Percentiles rank a stretch among this genome's conserved stretches.
Evolutionary conservation across 64 coral and sea anemone genomes (phyloP).

Genomic region (Pocillopora verrucosa): DNA sequence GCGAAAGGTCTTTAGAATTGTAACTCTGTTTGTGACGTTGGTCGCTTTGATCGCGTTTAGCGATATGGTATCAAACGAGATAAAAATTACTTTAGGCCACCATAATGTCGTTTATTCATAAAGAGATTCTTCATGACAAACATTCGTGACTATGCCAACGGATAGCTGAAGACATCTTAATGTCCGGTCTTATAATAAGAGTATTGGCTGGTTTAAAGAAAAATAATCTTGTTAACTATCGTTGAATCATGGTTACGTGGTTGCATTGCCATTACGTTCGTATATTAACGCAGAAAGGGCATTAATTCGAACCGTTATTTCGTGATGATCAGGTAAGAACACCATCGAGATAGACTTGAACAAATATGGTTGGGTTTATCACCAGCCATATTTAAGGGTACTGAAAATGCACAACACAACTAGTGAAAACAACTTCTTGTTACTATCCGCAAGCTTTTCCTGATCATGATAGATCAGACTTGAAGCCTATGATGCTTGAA

Average conservation of each 20-base stretch:
- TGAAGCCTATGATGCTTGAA: too few species aligned
- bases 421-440: too few species aligned
- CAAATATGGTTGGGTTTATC: too few species aligned
- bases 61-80: background rate
- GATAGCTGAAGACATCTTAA: background rate
- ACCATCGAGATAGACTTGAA: too few species aligned
- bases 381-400: too few species aligned
- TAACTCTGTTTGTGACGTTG: background rate
- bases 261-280: too few species aligned
- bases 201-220: background rate
- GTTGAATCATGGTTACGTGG: background rate
- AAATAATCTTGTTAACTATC: background rate
- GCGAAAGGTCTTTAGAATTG: slow-evolving; percentile 20
- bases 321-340: too few species aligned
- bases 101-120: background rate
- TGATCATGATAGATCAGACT: too few species aligned
- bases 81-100: background rate
- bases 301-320: too few species aligned
- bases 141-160: background rate
- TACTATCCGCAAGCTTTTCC: too few species aligned
- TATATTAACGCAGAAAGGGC: too few species aligned
- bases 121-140: background rate
- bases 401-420: too few species aligned
- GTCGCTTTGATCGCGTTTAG: background rate
- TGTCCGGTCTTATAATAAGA: background rate